phyloP scores from a whole-genome alignment of 1,140 invertebrate genomes.

The Papilio machaon region DNA sequence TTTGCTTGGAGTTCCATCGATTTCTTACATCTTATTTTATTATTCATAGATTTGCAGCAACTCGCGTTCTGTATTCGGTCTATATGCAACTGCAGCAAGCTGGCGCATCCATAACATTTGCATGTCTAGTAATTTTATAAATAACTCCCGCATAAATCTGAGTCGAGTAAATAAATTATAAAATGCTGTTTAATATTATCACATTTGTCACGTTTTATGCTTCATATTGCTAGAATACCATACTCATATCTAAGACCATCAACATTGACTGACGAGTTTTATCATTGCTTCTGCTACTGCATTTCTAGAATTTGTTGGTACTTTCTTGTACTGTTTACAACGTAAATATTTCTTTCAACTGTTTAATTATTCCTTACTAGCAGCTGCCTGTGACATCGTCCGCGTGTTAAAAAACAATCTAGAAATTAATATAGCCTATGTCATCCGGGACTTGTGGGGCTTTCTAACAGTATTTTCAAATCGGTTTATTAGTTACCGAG shows the following conservation, averaged over 20 bases:
- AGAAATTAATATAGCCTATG: too few relatives aligned
- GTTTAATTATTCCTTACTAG: too few relatives aligned
- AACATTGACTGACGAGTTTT: not conserved
- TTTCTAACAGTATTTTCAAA: too few relatives aligned
- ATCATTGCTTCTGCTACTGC: not conserved
- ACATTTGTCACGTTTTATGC: not conserved
- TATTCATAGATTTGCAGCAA: constrained; percentile 36
- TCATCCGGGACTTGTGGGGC: too few relatives aligned
- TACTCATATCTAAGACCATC: not conserved
- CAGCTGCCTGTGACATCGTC: too few relatives aligned
- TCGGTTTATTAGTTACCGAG: too few relatives aligned
- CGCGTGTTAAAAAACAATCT: too few relatives aligned
- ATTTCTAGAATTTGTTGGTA: not conserved
- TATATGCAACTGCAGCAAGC: constrained; percentile 36
- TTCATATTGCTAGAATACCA: not conserved
- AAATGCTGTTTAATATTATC: not conserved
- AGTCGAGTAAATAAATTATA: constrained; percentile 6
- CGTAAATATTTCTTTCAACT: too few relatives aligned
- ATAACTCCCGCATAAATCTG: constrained; percentile 19
- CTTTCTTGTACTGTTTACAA: too few relatives aligned
- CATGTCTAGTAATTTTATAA: constrained; percentile 31
- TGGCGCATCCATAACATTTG: constrained; percentile 25
- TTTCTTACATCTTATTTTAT: constrained; percentile 39
- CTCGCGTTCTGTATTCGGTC: not conserved
- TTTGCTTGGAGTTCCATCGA: constrained; percentile 33